Evolutionary conservation across 37 sponge, comb jelly and placozoan species (phyloP).

Genomic region (Theonella swinhoei): DNA sequence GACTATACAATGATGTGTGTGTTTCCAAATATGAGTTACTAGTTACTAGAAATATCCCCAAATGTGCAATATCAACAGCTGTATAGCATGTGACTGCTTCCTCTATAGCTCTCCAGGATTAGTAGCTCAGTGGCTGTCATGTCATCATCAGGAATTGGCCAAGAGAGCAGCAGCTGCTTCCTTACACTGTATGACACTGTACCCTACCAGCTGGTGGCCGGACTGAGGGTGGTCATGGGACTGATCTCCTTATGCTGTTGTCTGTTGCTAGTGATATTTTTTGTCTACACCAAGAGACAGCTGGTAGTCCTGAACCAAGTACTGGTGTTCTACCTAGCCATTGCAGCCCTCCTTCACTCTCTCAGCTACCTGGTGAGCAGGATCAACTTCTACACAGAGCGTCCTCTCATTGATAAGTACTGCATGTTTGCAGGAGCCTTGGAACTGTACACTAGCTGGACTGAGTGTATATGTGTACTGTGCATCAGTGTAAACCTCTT

Average conservation of each 20-base stretch:
- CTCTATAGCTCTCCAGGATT: too few species aligned
- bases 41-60: too few species aligned
- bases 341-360: slow-evolving; percentile 41
- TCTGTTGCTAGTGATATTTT: slow-evolving; percentile 26
- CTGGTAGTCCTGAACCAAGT: slow-evolving; percentile 49
- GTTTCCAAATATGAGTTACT: too few species aligned
- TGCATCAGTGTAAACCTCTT: slow-evolving; percentile 28
- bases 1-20: too few species aligned
- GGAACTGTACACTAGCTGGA: slow-evolving; percentile 12
- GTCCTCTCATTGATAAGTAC: neutral
- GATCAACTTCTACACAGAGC: slow-evolving; percentile 4
- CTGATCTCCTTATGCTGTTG: slow-evolving; percentile 3
- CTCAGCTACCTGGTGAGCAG: slow-evolving; percentile 17
- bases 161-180: neutral
- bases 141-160: neutral
- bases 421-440: slow-evolving; percentile 22
- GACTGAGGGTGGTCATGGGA: neutral
- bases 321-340: slow-evolving; percentile 58
- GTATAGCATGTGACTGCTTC: too few species aligned
- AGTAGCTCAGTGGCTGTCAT: too few species aligned
- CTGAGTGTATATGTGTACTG: neutral
- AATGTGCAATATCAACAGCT: too few species aligned
- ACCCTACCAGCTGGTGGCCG: neutral
- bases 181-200: neutral
- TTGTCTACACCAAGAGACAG: slow-evolving; percentile 67